A percentile compares a stretch with the other conserved stretches of the same genome.
Conservation (phyloP, 2,888 invertebrate species). For the Tipula helvola region DNA sequence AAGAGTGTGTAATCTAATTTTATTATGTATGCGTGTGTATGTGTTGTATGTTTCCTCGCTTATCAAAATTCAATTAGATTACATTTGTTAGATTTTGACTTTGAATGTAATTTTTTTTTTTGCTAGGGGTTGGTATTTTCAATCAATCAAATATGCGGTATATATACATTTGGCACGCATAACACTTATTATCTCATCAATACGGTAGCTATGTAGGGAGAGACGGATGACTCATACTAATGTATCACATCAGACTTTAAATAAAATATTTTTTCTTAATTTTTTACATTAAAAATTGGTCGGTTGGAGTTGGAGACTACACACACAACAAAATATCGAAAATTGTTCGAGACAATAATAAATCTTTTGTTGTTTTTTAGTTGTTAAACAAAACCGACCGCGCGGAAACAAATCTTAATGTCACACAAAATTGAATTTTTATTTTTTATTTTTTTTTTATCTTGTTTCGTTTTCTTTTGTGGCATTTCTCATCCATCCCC, state of each 20-base stretch:
- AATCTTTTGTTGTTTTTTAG: background rate
- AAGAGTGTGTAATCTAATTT: background rate
- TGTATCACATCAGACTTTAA: background rate
- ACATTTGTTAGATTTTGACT: background rate
- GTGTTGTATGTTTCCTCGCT: background rate
- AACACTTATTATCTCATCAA: background rate
- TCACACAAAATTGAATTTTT: background rate
- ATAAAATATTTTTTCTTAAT: background rate
- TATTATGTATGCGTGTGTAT: background rate
- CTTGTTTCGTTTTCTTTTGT: too few species aligned
- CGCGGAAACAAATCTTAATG: background rate
- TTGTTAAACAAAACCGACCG: background rate
- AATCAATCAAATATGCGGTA: background rate
- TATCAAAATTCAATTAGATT: conserved; percentile 4
- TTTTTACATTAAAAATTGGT: background rate
- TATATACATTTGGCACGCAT: background rate
- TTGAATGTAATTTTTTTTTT: background rate
- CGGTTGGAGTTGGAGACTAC: background rate
- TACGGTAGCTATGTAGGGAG: background rate
- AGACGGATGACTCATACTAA: background rate
- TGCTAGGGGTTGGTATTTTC: background rate
- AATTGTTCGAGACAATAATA: background rate
- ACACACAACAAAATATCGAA: background rate
- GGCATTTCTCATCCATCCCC: background rate
- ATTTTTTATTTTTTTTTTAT: background rate